These are phyloP conservation scores for Daphoenositta chrysoptera DNA, from an alignment of 2,113 vertebrate genomes.

Conservation along the genomic window DNA sequence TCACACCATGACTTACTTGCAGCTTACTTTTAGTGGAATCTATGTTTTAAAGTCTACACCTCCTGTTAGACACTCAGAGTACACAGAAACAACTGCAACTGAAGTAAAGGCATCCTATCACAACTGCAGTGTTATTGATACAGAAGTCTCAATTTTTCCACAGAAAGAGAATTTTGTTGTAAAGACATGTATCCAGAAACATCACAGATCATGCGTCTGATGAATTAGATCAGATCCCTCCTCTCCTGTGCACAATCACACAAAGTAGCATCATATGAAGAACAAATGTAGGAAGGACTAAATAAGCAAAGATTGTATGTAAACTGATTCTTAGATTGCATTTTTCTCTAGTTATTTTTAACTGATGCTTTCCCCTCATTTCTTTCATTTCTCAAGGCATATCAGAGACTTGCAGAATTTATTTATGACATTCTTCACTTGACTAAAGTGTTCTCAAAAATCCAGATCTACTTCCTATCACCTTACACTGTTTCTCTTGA, in stretches of 20 bases:
- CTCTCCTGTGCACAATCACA: not conserved
- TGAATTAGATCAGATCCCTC: not conserved
- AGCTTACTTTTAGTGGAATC: not conserved
- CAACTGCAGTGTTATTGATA: not conserved
- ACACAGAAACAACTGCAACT: not conserved
- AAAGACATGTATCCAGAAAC: not conserved
- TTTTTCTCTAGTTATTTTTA: not conserved
- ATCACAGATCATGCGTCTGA: not conserved
- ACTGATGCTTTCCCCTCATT: rapidly evolving
- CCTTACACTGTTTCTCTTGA: not conserved
- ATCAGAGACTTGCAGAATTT: not conserved
- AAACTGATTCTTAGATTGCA: not conserved
- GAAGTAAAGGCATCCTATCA: not conserved
- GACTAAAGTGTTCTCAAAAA: not conserved
- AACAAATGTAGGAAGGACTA: not conserved
- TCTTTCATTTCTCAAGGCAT: not conserved
- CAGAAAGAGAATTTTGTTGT: not conserved
- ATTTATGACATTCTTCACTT: not conserved
- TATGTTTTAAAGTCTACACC: not conserved
- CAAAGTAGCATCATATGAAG: not conserved
- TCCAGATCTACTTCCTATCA: not conserved
- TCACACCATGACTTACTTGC: not conserved
- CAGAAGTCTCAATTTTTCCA: not conserved
- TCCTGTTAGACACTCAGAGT: not conserved
- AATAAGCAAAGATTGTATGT: not conserved